These are phyloP conservation scores for Columba guinea DNA, from an alignment of 2,797 vertebrate species.

Conservation along the genomic window DNA sequence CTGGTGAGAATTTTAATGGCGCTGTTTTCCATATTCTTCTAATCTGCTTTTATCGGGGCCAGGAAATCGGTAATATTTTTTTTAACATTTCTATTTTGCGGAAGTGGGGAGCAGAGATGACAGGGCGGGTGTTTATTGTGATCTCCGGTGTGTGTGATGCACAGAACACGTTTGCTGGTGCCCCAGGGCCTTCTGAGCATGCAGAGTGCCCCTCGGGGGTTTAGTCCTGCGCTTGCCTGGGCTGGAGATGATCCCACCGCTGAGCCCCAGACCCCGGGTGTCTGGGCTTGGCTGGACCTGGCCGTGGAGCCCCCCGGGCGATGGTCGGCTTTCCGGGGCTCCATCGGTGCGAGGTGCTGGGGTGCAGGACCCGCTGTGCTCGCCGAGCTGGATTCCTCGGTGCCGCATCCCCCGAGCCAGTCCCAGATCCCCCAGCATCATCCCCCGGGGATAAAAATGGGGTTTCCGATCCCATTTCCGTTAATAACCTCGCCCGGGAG, in stretches of 20 bases:
- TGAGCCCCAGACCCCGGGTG: neutral
- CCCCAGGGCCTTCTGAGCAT: neutral
- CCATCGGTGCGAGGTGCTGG: too few species aligned
- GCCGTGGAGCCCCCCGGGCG: accelerated
- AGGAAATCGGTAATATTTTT: neutral
- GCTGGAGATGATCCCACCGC: neutral
- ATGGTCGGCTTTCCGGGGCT: too few species aligned
- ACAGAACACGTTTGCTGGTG: neutral
- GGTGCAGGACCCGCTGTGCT: neutral
- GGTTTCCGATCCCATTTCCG: accelerated
- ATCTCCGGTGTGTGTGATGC: neutral
- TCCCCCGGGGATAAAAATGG: accelerated
- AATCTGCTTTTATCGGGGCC: conserved; percentile 1
- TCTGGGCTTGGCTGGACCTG: neutral
- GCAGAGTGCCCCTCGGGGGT: neutral
- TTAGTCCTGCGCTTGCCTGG: neutral
- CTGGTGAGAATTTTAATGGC: conserved; percentile 58
- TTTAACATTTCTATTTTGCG: neutral
- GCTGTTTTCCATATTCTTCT: conserved; percentile 46
- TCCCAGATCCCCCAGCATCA: neutral
- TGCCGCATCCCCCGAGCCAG: accelerated
- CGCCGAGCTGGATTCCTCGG: neutral
- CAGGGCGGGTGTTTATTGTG: neutral
- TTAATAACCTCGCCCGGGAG: accelerated
- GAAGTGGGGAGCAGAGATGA: neutral